phyloP scores from a whole-genome alignment of 2,888 invertebrate genomes.

The Tenthredo livida region DNA sequence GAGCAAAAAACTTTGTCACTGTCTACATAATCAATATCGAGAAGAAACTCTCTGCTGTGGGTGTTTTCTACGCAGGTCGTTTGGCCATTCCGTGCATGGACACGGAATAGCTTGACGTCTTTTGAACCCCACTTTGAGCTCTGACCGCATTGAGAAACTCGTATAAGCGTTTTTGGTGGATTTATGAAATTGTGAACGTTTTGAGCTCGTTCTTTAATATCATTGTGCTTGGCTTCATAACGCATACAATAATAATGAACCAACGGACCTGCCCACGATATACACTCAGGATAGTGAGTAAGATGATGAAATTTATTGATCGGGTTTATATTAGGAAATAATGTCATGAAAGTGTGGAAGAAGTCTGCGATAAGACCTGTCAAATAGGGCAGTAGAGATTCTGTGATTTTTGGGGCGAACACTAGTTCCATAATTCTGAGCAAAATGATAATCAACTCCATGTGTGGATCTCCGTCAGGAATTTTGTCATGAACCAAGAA shows the following conservation, averaged over 20 bases:
- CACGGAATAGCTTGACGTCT: conserved; percentile 54
- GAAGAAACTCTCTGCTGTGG: neutral
- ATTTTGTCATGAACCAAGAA: conserved; percentile 61
- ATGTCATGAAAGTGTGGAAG: conserved; percentile 45
- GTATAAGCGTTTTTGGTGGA: conserved; percentile 58
- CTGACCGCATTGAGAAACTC: conserved; percentile 58
- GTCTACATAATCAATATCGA: conserved; percentile 46
- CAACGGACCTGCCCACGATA: conserved; percentile 58
- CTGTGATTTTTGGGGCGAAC: conserved; percentile 55
- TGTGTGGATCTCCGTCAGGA: conserved; percentile 56
- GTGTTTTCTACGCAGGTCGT: neutral
- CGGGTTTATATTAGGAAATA: conserved; percentile 59
- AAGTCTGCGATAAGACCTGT: conserved; percentile 56
- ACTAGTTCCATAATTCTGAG: conserved; percentile 61
- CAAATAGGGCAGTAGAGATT: conserved; percentile 54
- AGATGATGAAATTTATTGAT: conserved; percentile 63
- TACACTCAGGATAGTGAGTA: conserved; percentile 58
- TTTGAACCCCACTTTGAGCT: conserved; percentile 56
- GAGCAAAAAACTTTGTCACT: conserved; percentile 46
- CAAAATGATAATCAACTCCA: conserved; percentile 56
- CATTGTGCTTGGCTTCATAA: conserved; percentile 60
- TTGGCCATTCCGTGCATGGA: neutral
- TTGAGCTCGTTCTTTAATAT: conserved; percentile 56
- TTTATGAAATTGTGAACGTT: conserved; percentile 60
- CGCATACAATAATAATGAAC: conserved; percentile 59